Conservation (phyloP, 1,140 invertebrate genomes). For the Neotoxoptera formosana region DNA sequence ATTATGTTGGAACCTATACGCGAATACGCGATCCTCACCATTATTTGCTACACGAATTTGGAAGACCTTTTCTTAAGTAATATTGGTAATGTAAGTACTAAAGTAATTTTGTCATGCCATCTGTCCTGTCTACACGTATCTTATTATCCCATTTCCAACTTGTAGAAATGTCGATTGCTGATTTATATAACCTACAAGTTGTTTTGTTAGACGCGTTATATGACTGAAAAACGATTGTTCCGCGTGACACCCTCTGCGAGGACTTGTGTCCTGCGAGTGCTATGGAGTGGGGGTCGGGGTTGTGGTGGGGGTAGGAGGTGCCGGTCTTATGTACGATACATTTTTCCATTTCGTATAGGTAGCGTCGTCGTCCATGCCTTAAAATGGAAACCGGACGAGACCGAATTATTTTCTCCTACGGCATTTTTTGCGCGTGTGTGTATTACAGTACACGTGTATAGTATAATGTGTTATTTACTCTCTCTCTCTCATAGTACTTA, state of each 20-base stretch:
- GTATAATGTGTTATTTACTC: neutral
- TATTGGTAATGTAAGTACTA: neutral
- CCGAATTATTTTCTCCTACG: neutral
- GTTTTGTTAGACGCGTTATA: neutral
- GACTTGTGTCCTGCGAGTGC: neutral
- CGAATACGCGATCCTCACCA: neutral
- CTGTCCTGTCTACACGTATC: neutral
- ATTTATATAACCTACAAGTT: neutral
- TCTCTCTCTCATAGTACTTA: neutral
- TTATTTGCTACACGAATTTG: neutral
- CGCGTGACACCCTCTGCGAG: neutral
- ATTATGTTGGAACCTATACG: neutral
- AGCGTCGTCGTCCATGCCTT: neutral
- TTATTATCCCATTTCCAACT: neutral
- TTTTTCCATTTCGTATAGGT: neutral
- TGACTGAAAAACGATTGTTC: neutral
- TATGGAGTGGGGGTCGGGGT: too few relatives aligned
- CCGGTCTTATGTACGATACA: neutral
- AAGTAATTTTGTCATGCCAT: too few relatives aligned
- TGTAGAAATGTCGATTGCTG: neutral
- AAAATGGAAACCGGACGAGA: conserved; percentile 35
- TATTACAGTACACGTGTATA: neutral
- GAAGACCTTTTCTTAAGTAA: neutral
- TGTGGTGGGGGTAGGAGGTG: neutral
- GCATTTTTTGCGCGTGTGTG: neutral